Base-by-base conservation (phyloP, 2,797 vertebrate genomes). In the Danio aesculapii region DNA sequence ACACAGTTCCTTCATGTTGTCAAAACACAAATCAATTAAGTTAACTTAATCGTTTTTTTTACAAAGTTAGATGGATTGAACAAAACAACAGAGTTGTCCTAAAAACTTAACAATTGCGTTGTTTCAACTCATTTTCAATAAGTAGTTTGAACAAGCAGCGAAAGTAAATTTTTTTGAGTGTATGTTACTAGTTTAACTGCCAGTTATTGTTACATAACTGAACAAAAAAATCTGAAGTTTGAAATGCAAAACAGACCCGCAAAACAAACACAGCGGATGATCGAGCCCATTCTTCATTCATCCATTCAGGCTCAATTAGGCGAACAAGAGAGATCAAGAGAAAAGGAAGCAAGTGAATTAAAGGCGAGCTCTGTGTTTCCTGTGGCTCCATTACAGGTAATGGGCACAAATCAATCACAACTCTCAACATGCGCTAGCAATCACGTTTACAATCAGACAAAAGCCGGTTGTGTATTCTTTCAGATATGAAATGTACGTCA, bases 321-420 rank as follows among this genome's bases (percentile, higher is more conserved):
- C n/a, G 53, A 53, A 79, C 77, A 55, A 62, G 9, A 64, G 50
- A 79, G 55, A 61, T 68, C 75, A 47, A 12, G 19, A 55, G 50
- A 46, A 67, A 8, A 16, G 41, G 8, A 30, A 50, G 57, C 52
- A 47, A 71, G 17, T 43, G 47, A 63, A 52, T 70, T 61, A 44
- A 50, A 39, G 43, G 50, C 41, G 53, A 19, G 13, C 75, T 6
- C 8, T 62, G 16, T 53, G 49, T 63, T 41, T 63, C 30, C 9
- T 43, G 11, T 12, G 43, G 43, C 63, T 68, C 44, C 41, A 58
- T 73, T 73, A 73, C 70, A 73, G 11, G 1, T 52, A 66, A 72
- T 55, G 39, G 16, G 43, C 49, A 43, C 41, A 41, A 79, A 63
- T 72, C 68, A 63, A 47, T 47, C 13, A 49, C n/a, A 44, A 44